Percentiles rank a stretch among this genome's conserved stretches.
Evolutionary conservation across 2,797 vertebrate genomes (phyloP).

Genomic region (Pterois miles): DNA sequence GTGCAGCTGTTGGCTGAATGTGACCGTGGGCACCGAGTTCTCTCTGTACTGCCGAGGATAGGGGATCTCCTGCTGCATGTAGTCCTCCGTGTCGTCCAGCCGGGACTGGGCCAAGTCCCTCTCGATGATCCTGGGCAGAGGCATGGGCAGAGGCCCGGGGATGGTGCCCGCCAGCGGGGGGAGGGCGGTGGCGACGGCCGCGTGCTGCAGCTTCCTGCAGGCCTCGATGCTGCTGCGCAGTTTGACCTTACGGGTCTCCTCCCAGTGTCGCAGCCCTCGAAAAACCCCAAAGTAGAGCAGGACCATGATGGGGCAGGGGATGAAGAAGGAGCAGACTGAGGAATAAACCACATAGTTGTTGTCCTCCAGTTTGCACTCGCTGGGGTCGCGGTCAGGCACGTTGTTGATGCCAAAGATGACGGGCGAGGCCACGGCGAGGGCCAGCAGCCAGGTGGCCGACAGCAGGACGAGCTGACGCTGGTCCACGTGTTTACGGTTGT

Average conservation of each 20-base stretch:
- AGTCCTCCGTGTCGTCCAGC: constrained; percentile 77
- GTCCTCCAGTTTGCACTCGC: constrained; percentile 92
- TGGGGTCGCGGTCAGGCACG: constrained; percentile 85
- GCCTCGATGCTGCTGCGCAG: constrained; percentile 85
- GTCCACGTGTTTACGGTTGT: constrained; percentile 91
- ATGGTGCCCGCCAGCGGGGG: constrained; percentile 70
- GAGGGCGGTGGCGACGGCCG: constrained; percentile 43
- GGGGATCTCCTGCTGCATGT: constrained; percentile 64
- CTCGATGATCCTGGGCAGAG: constrained; percentile 81
- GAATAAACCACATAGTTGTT: constrained; percentile 93
- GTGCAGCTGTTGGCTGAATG: constrained; percentile 61
- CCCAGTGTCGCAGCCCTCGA: constrained; percentile 89
- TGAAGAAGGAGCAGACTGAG: constrained; percentile 95
- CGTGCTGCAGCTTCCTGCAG: constrained; percentile 81
- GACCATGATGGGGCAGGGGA: constrained; percentile 96
- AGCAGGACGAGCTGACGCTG: constrained; percentile 90
- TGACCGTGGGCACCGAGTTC: constrained; percentile 82
- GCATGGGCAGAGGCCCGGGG: constrained; percentile 72
- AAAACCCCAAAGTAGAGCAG: constrained; percentile 93
- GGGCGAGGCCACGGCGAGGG: constrained; percentile 92
- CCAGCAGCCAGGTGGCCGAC: constrained; percentile 92
- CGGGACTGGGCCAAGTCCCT: constrained; percentile 79
- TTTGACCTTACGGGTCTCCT: constrained; percentile 87
- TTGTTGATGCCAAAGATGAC: constrained; percentile 95
- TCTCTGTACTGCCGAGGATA: constrained; percentile 81